A percentile compares a stretch with the other conserved stretches of the same genome.
phyloP scores from a whole-genome alignment of 23 tunicate genomes.

The Oikopleura albicans region DNA sequence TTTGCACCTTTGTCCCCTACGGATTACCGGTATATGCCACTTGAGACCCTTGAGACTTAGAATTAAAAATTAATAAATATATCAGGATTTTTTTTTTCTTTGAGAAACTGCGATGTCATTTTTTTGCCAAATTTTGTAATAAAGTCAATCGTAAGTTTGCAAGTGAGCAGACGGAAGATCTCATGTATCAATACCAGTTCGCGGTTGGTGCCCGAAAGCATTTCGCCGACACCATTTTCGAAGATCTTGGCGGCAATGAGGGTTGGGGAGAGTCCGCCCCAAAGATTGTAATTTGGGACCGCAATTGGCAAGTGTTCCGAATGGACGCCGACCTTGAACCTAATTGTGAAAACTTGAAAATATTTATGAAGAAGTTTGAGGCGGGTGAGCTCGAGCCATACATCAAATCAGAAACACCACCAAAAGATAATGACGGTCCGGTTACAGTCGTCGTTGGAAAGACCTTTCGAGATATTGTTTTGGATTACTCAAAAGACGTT shows the following conservation, averaged over 20 bases:
- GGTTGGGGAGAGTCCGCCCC: background rate
- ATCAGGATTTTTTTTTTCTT: too few relatives aligned
- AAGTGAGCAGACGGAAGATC: background rate
- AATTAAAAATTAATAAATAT: too few relatives aligned
- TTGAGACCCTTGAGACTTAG: too few relatives aligned
- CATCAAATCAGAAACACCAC: conserved; percentile 7
- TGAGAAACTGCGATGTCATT: too few relatives aligned
- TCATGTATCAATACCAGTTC: background rate
- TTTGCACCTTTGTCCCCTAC: too few relatives aligned
- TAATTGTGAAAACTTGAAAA: background rate
- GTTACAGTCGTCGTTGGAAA: background rate
- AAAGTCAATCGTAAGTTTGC: too few relatives aligned
- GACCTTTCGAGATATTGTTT: background rate
- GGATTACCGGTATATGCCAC: too few relatives aligned
- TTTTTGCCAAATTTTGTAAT: too few relatives aligned
- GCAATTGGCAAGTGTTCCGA: background rate
- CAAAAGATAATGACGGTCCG: background rate
- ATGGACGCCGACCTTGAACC: background rate
- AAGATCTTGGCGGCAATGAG: background rate
- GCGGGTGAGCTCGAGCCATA: background rate
- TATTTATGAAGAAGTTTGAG: background rate
- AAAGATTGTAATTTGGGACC: background rate
- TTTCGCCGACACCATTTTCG: background rate
- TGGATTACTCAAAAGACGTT: too few relatives aligned
- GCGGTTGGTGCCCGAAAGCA: background rate